These are phyloP conservation scores for Drosophila peninsularis DNA, from an alignment of 2,888 invertebrate genomes.

Conservation along the genomic window DNA sequence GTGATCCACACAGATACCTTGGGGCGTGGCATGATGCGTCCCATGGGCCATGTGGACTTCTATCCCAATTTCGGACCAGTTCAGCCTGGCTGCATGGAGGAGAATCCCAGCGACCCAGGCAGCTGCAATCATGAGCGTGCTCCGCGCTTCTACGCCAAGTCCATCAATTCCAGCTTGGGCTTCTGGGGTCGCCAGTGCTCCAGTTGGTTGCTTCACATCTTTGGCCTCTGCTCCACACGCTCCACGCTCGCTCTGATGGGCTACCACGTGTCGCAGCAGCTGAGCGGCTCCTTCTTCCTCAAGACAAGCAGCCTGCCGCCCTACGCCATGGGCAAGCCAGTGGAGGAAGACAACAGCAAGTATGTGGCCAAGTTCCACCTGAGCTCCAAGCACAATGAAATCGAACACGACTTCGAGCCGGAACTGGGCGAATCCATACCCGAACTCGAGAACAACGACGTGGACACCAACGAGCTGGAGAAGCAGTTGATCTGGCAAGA, in stretches of 20 bases:
- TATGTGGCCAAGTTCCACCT: slow-evolving; percentile 54
- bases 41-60: slow-evolving; percentile 86
- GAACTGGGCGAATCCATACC: slow-evolving; percentile 60
- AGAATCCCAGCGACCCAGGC: slow-evolving; percentile 85
- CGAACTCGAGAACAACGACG: slow-evolving; percentile 33
- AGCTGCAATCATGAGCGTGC: slow-evolving; percentile 88
- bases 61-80: slow-evolving; percentile 87
- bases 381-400: slow-evolving; percentile 41
- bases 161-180: slow-evolving; percentile 84
- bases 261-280: slow-evolving; percentile 84
- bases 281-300: slow-evolving; percentile 86
- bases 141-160: slow-evolving; percentile 87
- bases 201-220: slow-evolving; percentile 86
- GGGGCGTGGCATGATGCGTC: slow-evolving; percentile 86
- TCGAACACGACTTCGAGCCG: slow-evolving; percentile 66
- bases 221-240: slow-evolving; percentile 85
- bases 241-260: slow-evolving; percentile 85
- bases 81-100: slow-evolving; percentile 87
- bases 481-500: slow-evolving; percentile 36
- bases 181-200: slow-evolving; percentile 87
- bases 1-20: slow-evolving; percentile 88
- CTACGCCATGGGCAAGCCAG: slow-evolving; percentile 66
- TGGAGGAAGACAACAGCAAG: slow-evolving; percentile 51
- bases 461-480: slow-evolving; percentile 45
- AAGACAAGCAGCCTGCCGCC: slow-evolving; percentile 55